Evolutionary conservation across 2,113 vertebrate genomes (phyloP).

Genomic region (Eptatretus burgeri): DNA sequence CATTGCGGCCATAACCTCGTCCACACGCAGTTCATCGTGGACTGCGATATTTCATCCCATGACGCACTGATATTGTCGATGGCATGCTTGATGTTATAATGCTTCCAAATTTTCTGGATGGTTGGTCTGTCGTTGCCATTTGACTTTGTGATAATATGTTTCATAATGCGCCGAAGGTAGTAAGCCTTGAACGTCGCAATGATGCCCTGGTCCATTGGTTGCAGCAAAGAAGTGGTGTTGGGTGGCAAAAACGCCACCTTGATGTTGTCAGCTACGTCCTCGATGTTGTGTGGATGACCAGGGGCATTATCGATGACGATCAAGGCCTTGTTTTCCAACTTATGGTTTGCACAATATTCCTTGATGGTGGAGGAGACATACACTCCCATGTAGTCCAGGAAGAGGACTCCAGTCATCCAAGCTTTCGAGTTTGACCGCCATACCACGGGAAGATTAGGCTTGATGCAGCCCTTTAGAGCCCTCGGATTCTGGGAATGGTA

Average conservation of each 20-base stretch:
- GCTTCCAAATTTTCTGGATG: not conserved
- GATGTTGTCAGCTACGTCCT: not conserved
- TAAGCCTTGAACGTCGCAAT: not conserved
- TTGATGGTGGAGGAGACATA: not conserved
- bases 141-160: not conserved
- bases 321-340: not conserved
- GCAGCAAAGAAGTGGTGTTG: not conserved
- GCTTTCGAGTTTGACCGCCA: not conserved
- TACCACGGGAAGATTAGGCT: not conserved
- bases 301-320: not conserved
- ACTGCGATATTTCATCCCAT: not conserved
- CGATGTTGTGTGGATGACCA: not conserved
- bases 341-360: not conserved
- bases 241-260: constrained; percentile 1
- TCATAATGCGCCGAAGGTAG: not conserved
- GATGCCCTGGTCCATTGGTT: constrained; percentile 2
- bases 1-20: not conserved
- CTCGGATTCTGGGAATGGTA: not conserved
- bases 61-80: not conserved
- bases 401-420: not conserved
- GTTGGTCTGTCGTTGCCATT: not conserved
- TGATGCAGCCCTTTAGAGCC: not conserved
- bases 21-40: not conserved
- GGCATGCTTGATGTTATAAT: not conserved
- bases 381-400: not conserved